Percentiles rank a stretch among this genome's conserved stretches.
Evolutionary conservation across 2,113 vertebrate genomes (phyloP).

Genomic region (Onychostoma macrolepis): DNA sequence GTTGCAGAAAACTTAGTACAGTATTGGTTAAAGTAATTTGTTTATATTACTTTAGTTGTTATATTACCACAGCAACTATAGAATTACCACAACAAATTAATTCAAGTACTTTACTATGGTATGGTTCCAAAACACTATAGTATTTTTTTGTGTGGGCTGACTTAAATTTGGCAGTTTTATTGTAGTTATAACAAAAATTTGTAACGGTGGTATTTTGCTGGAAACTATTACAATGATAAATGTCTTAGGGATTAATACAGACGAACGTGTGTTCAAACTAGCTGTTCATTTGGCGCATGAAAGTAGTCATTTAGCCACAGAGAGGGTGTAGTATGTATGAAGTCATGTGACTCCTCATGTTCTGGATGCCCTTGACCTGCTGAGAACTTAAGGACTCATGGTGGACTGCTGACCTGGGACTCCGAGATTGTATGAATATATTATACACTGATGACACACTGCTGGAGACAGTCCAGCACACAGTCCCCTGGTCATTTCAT

Average conservation of each 20-base stretch:
- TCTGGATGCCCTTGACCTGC: constrained; percentile 35
- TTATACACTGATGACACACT: constrained; percentile 46
- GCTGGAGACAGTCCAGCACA: constrained; percentile 35
- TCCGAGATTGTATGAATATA: constrained; percentile 43
- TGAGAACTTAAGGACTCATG: constrained; percentile 24
- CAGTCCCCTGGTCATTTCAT: neutral
- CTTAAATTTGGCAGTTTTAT: neutral
- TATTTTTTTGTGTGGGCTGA: neutral
- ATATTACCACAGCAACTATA: too few species aligned
- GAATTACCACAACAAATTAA: too few species aligned
- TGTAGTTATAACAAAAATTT: neutral
- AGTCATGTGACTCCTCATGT: neutral
- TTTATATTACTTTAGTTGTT: too few species aligned
- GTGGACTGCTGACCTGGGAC: constrained; percentile 43
- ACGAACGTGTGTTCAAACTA: neutral
- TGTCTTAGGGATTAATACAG: neutral
- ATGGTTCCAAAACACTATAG: too few species aligned
- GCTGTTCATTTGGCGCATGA: neutral
- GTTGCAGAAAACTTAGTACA: too few species aligned
- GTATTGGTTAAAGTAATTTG: too few species aligned
- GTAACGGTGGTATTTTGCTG: neutral
- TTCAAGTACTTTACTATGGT: too few species aligned
- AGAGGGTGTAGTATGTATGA: neutral
- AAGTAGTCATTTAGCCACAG: neutral
- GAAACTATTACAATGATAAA: neutral